These are phyloP conservation scores for Paradoxurus hermaphroditus DNA, from an alignment of 2,113 vertebrate genomes.

Conservation along the genomic window DNA sequence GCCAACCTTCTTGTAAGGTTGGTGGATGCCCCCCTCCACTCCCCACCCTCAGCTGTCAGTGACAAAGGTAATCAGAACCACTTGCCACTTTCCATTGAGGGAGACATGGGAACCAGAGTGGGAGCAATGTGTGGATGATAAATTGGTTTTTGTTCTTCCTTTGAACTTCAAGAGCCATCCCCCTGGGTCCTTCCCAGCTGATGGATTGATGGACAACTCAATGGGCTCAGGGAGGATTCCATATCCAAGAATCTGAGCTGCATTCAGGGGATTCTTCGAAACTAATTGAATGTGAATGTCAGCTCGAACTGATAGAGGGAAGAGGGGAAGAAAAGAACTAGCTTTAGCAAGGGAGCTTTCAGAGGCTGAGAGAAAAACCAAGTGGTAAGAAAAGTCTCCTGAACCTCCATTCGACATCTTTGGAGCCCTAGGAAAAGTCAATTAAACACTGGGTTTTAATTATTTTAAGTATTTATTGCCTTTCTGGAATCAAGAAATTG, in stretches of 20 bases:
- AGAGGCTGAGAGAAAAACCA: conserved; percentile 28
- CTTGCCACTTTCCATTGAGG: conserved; percentile 70
- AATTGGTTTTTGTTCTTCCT: conserved; percentile 79
- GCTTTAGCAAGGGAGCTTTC: background rate
- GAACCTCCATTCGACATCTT: conserved; percentile 55
- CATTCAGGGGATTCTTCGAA: conserved; percentile 69
- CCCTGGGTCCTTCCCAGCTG: conserved; percentile 59
- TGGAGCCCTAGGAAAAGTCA: background rate
- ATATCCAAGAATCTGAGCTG: conserved; percentile 61
- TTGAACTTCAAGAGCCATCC: conserved; percentile 62
- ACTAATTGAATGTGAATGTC: conserved; percentile 78
- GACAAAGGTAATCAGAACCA: conserved; percentile 75
- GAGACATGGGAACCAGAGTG: conserved; percentile 59
- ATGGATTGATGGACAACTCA: conserved; percentile 75
- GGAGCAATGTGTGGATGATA: conserved; percentile 74
- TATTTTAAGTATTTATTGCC: background rate
- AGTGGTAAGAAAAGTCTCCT: conserved; percentile 38
- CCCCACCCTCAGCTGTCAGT: conserved; percentile 21
- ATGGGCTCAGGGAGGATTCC: conserved; percentile 68
- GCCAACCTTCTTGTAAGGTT: background rate
- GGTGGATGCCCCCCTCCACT: background rate
- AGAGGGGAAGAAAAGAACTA: conserved; percentile 49
- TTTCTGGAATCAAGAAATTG: conserved; percentile 17
- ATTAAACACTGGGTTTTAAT: background rate
- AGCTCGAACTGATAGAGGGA: conserved; percentile 65